Percentiles rank a stretch among this genome's conserved stretches.
These are phyloP conservation scores for Steinernema feltiae DNA, from an alignment of 1,140 invertebrate species.

Conservation along the genomic window DNA sequence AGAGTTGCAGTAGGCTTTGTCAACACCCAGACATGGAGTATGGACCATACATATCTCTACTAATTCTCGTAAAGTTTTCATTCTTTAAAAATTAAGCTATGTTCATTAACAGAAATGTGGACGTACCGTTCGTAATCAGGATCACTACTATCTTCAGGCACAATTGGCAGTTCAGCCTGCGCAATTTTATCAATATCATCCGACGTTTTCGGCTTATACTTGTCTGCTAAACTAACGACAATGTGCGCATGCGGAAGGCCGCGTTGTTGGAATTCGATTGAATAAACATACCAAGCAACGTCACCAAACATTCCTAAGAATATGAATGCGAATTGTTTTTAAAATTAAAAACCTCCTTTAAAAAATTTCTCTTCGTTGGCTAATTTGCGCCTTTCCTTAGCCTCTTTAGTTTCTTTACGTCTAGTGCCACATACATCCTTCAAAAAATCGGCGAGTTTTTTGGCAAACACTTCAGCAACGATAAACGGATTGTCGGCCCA, in stretches of 20 bases:
- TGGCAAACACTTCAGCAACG: conserved; percentile 60
- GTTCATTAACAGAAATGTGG: neutral
- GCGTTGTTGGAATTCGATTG: conserved; percentile 63
- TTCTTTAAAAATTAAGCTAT: conserved; percentile 26
- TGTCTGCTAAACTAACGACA: conserved; percentile 51
- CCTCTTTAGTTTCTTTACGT: neutral
- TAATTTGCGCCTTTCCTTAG: neutral
- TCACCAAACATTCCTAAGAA: conserved; percentile 43
- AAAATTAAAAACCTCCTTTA: neutral
- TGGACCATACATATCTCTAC: neutral
- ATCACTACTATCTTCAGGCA: neutral
- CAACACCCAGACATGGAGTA: neutral
- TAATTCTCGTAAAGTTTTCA: conserved; percentile 14
- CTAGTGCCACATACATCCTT: conserved; percentile 40
- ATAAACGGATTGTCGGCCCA: conserved; percentile 59
- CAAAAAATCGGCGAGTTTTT: conserved; percentile 61
- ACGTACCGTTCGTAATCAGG: neutral
- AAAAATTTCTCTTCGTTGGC: neutral
- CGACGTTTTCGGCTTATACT: conserved; percentile 46
- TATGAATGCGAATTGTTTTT: neutral
- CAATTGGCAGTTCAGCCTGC: conserved; percentile 62
- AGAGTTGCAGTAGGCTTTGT: neutral
- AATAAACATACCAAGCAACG: conserved; percentile 35
- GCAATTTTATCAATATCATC: conserved; percentile 61
- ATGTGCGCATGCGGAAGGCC: conserved; percentile 63